A percentile compares a stretch with the other conserved stretches of the same genome.
phyloP scores from a whole-genome alignment of 2,113 vertebrate species.

The Uria aalge region DNA sequence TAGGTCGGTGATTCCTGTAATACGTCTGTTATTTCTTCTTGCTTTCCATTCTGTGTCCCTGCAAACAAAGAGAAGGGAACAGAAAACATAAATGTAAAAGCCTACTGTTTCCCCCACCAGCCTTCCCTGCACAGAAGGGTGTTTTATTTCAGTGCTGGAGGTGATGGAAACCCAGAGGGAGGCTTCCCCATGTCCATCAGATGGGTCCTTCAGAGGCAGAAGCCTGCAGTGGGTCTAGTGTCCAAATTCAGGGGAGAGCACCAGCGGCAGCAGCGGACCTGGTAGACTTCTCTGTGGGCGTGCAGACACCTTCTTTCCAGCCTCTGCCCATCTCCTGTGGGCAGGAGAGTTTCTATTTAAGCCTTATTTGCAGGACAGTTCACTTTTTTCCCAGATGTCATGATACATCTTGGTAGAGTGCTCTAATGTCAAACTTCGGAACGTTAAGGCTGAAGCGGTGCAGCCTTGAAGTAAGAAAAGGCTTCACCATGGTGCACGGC shows the following conservation, averaged over 20 bases:
- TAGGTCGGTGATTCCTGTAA: neutral
- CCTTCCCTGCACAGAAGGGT: neutral
- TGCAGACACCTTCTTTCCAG: neutral
- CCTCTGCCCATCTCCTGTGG: neutral
- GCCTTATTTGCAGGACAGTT: neutral
- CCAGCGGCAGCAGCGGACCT: neutral
- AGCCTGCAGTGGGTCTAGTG: neutral
- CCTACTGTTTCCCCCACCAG: neutral
- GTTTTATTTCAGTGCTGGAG: neutral
- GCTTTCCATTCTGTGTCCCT: neutral
- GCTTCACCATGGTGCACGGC: neutral
- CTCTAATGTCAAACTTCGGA: neutral
- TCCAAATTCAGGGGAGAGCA: neutral
- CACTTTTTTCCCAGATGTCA: neutral
- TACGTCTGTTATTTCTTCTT: neutral
- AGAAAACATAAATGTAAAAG: neutral
- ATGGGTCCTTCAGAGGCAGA: neutral
- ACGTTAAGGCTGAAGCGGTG: neutral
- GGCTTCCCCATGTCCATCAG: neutral
- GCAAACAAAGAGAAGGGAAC: neutral
- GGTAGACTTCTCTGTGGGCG: rapidly evolving
- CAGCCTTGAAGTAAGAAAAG: neutral
- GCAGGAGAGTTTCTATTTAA: neutral
- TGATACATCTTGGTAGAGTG: neutral
- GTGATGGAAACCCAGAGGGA: neutral